Percentiles rank a stretch among this genome's conserved stretches.
These are phyloP conservation scores for Ophioninae sp. DNA, from an alignment of 2,888 invertebrate genomes.

Conservation along the genomic window DNA sequence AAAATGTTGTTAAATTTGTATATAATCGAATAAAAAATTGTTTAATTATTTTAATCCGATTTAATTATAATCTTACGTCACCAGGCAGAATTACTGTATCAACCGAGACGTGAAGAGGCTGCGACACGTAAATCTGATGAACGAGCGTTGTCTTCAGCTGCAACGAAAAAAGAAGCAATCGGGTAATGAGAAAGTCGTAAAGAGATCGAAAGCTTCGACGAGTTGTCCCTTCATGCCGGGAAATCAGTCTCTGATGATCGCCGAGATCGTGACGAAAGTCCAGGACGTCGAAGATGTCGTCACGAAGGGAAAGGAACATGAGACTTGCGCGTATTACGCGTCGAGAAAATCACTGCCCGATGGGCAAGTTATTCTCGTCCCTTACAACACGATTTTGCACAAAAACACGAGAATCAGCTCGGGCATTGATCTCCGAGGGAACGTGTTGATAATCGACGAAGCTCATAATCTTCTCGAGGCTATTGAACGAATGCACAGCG, in stretches of 20 bases:
- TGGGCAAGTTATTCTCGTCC: slow-evolving; percentile 91
- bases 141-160: slow-evolving; percentile 94
- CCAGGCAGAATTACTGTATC: slow-evolving; percentile 91
- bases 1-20: too few species aligned
- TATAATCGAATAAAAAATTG: not conserved
- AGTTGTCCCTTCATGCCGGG: slow-evolving; percentile 85
- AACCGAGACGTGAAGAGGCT: slow-evolving; percentile 90
- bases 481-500: slow-evolving; percentile 92
- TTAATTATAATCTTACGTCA: slow-evolving; percentile 36
- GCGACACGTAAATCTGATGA: slow-evolving; percentile 90
- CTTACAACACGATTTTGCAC: slow-evolving; percentile 91
- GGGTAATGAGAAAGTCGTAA: slow-evolving; percentile 84
- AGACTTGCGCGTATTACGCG: slow-evolving; percentile 97
- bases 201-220: slow-evolving; percentile 84
- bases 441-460: slow-evolving; percentile 95
- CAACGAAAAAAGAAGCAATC: slow-evolving; percentile 86
- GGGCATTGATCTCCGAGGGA: slow-evolving; percentile 86
- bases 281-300: slow-evolving; percentile 95
- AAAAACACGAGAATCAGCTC: slow-evolving; percentile 85
- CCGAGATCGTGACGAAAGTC: slow-evolving; percentile 86
- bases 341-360: slow-evolving; percentile 90
- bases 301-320: slow-evolving; percentile 85
- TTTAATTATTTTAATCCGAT: not conserved
- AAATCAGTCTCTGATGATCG: slow-evolving; percentile 83
- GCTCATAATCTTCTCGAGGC: slow-evolving; percentile 98